A percentile compares a stretch with the other conserved stretches of the same genome.
These are phyloP conservation scores for Drosophila dives DNA, from an alignment of 2,888 invertebrate genomes.

Conservation along the genomic window DNA sequence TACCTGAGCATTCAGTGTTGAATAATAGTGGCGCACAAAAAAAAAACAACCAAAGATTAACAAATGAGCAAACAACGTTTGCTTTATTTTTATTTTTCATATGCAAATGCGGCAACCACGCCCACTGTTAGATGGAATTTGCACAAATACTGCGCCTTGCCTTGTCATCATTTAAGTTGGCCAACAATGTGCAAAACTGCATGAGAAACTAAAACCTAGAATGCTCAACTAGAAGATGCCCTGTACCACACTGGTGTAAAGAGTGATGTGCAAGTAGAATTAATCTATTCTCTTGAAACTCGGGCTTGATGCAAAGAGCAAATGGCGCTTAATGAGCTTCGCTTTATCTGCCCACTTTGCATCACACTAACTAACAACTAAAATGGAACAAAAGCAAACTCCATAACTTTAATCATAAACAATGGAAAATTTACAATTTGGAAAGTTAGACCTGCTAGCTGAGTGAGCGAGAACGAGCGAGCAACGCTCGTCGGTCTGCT, in stretches of 20 bases:
- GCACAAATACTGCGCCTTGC: conserved; percentile 50
- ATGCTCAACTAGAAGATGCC: neutral
- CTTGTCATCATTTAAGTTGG: conserved; percentile 24
- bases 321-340: conserved; percentile 47
- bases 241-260: neutral
- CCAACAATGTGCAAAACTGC: conserved; percentile 35
- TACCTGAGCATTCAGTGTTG: conserved; percentile 73
- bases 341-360: conserved; percentile 55
- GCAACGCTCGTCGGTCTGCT: conserved; percentile 11
- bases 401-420: conserved; percentile 70
- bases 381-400: conserved; percentile 50
- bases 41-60: conserved; percentile 54
- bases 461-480: conserved; percentile 9
- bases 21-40: conserved; percentile 67
- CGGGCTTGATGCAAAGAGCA: neutral
- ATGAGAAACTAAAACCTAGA: neutral
- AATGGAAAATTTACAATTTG: conserved; percentile 74
- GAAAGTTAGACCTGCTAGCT: conserved; percentile 52
- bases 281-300: conserved; percentile 9
- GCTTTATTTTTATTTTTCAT: conserved; percentile 42
- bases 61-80: conserved; percentile 63
- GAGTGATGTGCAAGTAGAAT: neutral
- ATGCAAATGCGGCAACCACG: conserved; percentile 67
- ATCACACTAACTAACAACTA: conserved; percentile 29
- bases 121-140: conserved; percentile 62